Evolutionary conservation across 1,140 invertebrate genomes (phyloP).

Genomic region (Acromyrmex charruanus): DNA sequence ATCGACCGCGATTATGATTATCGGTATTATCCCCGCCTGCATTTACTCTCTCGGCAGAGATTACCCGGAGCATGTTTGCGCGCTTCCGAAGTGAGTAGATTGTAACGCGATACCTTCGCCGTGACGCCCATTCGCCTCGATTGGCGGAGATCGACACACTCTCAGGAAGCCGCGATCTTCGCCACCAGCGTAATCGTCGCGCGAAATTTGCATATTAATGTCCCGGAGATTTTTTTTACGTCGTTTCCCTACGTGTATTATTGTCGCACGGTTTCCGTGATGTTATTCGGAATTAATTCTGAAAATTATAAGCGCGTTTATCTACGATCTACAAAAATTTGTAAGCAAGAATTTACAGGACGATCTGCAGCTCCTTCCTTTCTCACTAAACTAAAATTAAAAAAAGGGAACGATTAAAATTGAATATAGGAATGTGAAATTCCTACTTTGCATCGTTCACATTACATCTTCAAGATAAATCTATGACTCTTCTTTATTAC

Average conservation of each 20-base stretch:
- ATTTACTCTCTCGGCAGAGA: conserved; percentile 36
- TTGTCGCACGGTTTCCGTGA: conserved; percentile 1
- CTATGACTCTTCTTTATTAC: neutral
- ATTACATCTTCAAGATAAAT: neutral
- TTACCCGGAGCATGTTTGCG: conserved; percentile 60
- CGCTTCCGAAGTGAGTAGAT: conserved; percentile 65
- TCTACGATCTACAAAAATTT: conserved; percentile 1
- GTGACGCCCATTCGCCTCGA: conserved; percentile 62
- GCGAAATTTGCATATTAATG: conserved; percentile 58
- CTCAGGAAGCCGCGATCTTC: conserved; percentile 54
- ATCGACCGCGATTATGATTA: conserved; percentile 62
- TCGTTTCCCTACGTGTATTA: neutral
- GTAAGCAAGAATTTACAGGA: neutral
- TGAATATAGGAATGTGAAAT: neutral
- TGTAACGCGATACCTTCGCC: conserved; percentile 71
- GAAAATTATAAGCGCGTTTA: conserved; percentile 28
- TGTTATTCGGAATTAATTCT: conserved; percentile 17
- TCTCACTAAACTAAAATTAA: neutral
- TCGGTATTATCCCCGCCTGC: conserved; percentile 50
- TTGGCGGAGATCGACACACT: conserved; percentile 55
- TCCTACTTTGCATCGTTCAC: neutral
- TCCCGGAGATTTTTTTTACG: conserved; percentile 33
- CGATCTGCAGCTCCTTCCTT: neutral
- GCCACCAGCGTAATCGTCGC: conserved; percentile 51
- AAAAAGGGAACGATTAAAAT: conserved; percentile 3